phyloP scores from a whole-genome alignment of 2,888 invertebrate species.

The Morinoia aosen region DNA sequence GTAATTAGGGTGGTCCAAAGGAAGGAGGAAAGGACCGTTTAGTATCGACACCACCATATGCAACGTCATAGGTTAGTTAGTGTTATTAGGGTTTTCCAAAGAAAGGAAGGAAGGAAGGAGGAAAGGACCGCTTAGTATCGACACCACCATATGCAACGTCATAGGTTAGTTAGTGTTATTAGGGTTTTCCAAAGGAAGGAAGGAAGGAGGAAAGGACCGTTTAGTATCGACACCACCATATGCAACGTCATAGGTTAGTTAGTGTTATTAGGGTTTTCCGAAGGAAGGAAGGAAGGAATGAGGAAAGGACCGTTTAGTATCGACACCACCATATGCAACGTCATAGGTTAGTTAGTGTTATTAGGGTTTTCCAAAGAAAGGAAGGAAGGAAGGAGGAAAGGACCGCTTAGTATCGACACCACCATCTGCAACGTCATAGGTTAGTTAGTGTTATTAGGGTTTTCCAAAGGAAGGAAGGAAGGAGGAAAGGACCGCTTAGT shows the following conservation, averaged over 20 bases:
- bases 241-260: too few species aligned
- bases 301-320: too few species aligned
- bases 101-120: too few species aligned
- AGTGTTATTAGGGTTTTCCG: not conserved
- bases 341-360: too few species aligned
- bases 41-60: not conserved
- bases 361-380: constrained; percentile 18
- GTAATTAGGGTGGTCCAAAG: not conserved
- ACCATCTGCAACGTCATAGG: not conserved
- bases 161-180: too few species aligned
- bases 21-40: not conserved
- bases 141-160: not conserved
- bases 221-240: constrained; percentile 26
- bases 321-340: not conserved
- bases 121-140: too few species aligned
- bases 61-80: too few species aligned
- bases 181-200: constrained; percentile 51
- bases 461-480: not conserved
- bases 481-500: not conserved
- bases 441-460: not conserved
- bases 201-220: not conserved
- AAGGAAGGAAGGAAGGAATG: too few species aligned
- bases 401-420: not conserved
- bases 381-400: not conserved
- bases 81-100: not conserved